Percentiles rank a stretch among this genome's conserved stretches.
Evolutionary conservation across 64 coral and sea anemone species (phyloP).

Genomic region (Pocillopora damicornis): DNA sequence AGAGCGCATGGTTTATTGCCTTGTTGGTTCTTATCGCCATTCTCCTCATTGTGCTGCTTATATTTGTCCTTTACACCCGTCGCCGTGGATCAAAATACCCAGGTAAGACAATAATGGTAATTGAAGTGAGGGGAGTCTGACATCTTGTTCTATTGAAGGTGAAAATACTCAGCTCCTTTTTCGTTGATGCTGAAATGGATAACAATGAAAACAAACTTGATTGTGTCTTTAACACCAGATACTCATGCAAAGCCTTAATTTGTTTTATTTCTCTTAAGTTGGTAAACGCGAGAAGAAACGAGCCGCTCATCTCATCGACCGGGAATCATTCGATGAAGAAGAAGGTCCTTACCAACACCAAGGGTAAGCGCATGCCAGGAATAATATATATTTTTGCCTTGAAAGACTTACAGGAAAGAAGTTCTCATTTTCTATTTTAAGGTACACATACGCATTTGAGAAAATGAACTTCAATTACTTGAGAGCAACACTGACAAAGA

Average conservation of each 20-base stretch:
- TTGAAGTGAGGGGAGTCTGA: not conserved
- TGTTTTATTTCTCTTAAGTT: conserved; percentile 18
- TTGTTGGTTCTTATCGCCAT: conserved; percentile 46
- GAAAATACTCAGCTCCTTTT: too few relatives aligned
- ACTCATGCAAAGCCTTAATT: not conserved
- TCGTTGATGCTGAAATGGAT: too few relatives aligned
- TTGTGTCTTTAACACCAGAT: too few relatives aligned
- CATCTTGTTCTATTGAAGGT: too few relatives aligned
- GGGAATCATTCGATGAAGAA: conserved; percentile 38
- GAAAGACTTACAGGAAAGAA: too few relatives aligned
- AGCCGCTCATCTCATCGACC: conserved; percentile 26
- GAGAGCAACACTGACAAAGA: too few relatives aligned
- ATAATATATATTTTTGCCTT: too few relatives aligned
- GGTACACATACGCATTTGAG: too few relatives aligned
- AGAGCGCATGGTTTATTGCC: conserved; percentile 54
- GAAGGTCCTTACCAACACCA: not conserved
- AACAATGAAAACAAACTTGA: too few relatives aligned
- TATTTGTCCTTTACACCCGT: conserved; percentile 31
- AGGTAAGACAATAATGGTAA: conserved; percentile 18
- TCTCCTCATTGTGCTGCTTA: conserved; percentile 27
- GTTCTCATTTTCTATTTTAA: too few relatives aligned
- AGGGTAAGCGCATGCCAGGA: conserved; percentile 2
- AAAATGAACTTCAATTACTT: too few relatives aligned
- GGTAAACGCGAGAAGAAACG: conserved; percentile 51
- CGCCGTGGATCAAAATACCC: conserved; percentile 53